Evolutionary conservation across 2,797 vertebrate species (phyloP).

Genomic region (Peromyscus aztecus): DNA sequence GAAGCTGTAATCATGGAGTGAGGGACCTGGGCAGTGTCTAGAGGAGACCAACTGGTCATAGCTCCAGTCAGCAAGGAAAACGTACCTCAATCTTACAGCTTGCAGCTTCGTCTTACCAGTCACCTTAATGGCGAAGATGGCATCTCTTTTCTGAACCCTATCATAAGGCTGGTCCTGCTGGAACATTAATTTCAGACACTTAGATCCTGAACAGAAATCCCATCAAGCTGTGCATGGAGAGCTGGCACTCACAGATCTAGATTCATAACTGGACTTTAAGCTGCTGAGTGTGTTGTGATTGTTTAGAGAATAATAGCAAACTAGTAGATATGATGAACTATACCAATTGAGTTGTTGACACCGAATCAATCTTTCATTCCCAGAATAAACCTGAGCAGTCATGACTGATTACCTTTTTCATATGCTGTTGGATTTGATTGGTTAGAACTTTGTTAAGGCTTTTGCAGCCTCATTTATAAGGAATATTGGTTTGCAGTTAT

Average conservation of each 20-base stretch:
- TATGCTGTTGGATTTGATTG: constrained; percentile 37
- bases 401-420: constrained; percentile 56
- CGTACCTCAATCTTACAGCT: no score
- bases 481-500: neutral
- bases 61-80: neutral
- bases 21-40: neutral
- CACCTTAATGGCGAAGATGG: neutral
- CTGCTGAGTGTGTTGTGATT: neutral
- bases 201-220: neutral
- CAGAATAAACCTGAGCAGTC: constrained; percentile 20
- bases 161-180: neutral
- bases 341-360: constrained; percentile 40
- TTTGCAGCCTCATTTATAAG: neutral
- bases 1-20: neutral
- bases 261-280: neutral
- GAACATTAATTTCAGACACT: neutral
- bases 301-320: constrained; percentile 25
- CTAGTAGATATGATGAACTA: neutral
- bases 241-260: neutral
- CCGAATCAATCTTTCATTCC: constrained; percentile 43
- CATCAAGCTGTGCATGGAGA: neutral
- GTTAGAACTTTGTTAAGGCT: constrained; percentile 44
- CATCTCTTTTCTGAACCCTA: neutral
- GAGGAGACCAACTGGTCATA: neutral
- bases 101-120: neutral